These are phyloP conservation scores for Gadus macrocephalus DNA, from an alignment of 2,113 vertebrate species.

Conservation along the genomic window DNA sequence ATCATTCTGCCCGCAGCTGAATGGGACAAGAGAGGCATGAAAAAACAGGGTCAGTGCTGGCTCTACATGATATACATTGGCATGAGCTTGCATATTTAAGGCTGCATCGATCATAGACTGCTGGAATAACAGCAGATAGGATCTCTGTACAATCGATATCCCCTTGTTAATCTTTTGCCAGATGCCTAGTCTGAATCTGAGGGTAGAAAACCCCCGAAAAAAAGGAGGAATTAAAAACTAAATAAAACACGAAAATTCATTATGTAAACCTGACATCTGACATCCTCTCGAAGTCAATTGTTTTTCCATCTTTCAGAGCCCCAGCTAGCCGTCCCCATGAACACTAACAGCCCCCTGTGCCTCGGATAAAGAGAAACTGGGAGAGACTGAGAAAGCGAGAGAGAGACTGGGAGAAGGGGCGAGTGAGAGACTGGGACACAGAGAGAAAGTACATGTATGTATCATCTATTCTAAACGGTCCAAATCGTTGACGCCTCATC, in stretches of 20 bases:
- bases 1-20: conserved; percentile 18
- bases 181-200: conserved; percentile 12
- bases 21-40: no score
- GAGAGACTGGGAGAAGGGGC: no score
- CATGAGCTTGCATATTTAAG: conserved; percentile 44
- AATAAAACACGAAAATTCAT: neutral
- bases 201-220: neutral
- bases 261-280: neutral
- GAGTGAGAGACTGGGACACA: no score
- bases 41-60: neutral
- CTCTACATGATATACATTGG: conserved; percentile 32
- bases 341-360: no score
- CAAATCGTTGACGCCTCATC: neutral
- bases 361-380: no score
- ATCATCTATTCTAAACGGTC: no score
- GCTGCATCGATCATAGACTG: conserved; percentile 28
- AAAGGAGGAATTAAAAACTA: neutral
- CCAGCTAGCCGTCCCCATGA: no score
- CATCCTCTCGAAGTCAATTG: conserved; percentile 7
- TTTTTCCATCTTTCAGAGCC: neutral
- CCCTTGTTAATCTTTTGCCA: conserved; percentile 29
- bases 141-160: conserved; percentile 41
- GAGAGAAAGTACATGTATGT: no score
- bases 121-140: conserved; percentile 37
- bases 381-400: no score